Percentiles rank a stretch among this genome's conserved stretches.
Evolutionary conservation across 2,888 invertebrate species (phyloP).

Genomic region (Lepidonotus clava): DNA sequence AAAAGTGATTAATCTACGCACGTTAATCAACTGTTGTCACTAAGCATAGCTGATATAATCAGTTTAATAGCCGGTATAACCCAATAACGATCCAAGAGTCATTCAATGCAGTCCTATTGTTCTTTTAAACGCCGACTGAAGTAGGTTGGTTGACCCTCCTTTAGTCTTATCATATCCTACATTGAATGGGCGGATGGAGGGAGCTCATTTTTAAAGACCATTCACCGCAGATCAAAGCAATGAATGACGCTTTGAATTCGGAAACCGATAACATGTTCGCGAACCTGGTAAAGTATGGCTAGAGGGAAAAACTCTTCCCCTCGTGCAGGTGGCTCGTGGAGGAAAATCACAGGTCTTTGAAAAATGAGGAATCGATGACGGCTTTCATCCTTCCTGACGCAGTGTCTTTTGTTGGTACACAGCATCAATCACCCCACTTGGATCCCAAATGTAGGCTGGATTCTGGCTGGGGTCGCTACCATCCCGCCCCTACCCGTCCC

Average conservation of each 20-base stretch:
- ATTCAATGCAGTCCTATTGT: neutral
- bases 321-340: slow-evolving; percentile 16
- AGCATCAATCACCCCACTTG: slow-evolving; percentile 31
- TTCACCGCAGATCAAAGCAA: neutral
- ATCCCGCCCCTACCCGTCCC: neutral
- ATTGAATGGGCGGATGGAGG: neutral
- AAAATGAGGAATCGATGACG: slow-evolving; percentile 32
- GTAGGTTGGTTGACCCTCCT: neutral
- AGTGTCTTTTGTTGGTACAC: slow-evolving; percentile 27
- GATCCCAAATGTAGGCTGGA: slow-evolving; percentile 21
- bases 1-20: too few relatives aligned
- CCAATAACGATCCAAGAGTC: neutral
- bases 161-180: neutral
- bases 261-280: neutral
- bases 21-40: too few relatives aligned
- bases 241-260: neutral
- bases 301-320: neutral
- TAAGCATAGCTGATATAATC: neutral
- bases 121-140: neutral
- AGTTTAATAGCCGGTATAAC: neutral
- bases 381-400: slow-evolving; percentile 1
- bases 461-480: neutral
- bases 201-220: neutral
- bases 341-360: slow-evolving; percentile 36
- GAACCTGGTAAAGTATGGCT: neutral